Evolutionary conservation across 2,113 vertebrate species (phyloP).

Genomic region (Mirounga angustirostris): DNA sequence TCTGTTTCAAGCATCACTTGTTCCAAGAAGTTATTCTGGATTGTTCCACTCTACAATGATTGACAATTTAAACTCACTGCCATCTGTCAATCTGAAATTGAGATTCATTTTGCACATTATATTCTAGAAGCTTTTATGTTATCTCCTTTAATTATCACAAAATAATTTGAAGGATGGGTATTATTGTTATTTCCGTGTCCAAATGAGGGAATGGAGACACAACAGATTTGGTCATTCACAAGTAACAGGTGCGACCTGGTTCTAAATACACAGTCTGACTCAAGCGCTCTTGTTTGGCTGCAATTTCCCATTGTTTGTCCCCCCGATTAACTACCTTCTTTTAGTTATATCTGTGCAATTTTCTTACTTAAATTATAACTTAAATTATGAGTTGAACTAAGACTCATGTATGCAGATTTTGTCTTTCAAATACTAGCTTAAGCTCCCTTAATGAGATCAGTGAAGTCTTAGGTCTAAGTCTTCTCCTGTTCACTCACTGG

Average conservation of each 20-base stretch:
- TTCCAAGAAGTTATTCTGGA: neutral
- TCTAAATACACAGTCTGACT: neutral
- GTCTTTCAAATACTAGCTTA: neutral
- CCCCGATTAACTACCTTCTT: neutral
- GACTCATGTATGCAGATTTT: neutral
- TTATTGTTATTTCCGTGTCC: neutral
- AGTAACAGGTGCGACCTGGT: neutral
- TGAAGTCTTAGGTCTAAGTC: neutral
- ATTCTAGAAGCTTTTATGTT: neutral
- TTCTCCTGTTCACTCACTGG: neutral
- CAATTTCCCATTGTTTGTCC: neutral
- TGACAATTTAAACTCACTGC: neutral
- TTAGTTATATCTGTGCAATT: neutral
- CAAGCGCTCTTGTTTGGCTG: neutral
- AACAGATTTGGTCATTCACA: neutral
- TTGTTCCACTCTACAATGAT: neutral
- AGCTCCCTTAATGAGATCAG: neutral
- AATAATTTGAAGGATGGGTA: neutral
- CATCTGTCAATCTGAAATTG: neutral
- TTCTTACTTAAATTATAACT: neutral
- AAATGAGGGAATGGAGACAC: neutral
- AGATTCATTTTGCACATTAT: neutral
- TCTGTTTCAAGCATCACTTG: neutral
- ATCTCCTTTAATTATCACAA: neutral
- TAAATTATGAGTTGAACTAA: neutral